Evolutionary conservation across 2,888 invertebrate genomes (phyloP).

Genomic region (Anthophora plumipes): DNA sequence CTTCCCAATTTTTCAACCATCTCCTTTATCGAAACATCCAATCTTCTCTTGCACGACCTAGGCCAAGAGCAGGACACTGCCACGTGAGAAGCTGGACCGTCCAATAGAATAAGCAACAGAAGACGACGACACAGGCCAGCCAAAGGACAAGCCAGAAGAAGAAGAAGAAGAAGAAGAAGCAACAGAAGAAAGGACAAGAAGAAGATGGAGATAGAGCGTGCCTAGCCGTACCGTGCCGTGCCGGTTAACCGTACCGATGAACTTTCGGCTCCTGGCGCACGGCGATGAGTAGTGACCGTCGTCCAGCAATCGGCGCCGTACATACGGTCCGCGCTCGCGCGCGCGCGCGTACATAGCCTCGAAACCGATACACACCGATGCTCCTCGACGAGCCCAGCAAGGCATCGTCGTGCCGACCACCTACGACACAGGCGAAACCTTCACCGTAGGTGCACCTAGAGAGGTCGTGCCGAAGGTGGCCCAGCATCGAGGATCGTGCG

Average conservation of each 20-base stretch:
- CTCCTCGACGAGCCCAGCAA: slow-evolving; percentile 23
- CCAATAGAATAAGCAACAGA: neutral
- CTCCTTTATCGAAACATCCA: too few relatives aligned
- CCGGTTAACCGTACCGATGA: slow-evolving; percentile 80
- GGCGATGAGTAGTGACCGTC: slow-evolving; percentile 81
- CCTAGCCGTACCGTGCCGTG: slow-evolving; percentile 68
- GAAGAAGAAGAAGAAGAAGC: slow-evolving; percentile 4
- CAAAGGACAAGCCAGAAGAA: neutral
- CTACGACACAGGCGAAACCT: slow-evolving; percentile 71
- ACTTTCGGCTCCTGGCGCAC: slow-evolving; percentile 78
- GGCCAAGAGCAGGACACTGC: neutral
- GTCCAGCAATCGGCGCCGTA: slow-evolving; percentile 78
- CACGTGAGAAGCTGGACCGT: neutral
- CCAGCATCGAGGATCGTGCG: slow-evolving; percentile 82
- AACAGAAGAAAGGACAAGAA: slow-evolving; percentile 22
- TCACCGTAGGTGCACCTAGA: slow-evolving; percentile 74
- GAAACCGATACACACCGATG: slow-evolving; percentile 27
- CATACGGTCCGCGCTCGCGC: slow-evolving; percentile 10
- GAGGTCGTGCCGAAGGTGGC: slow-evolving; percentile 83
- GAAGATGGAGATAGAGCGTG: slow-evolving; percentile 46
- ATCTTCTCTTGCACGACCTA: too few relatives aligned
- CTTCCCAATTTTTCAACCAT: too few relatives aligned
- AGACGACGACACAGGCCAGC: neutral
- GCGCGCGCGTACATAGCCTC: slow-evolving; percentile 19
- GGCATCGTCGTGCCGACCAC: slow-evolving; percentile 62